These are phyloP conservation scores for Aradophagus sp. DNA, from an alignment of 1,140 invertebrate species.

Conservation along the genomic window DNA sequence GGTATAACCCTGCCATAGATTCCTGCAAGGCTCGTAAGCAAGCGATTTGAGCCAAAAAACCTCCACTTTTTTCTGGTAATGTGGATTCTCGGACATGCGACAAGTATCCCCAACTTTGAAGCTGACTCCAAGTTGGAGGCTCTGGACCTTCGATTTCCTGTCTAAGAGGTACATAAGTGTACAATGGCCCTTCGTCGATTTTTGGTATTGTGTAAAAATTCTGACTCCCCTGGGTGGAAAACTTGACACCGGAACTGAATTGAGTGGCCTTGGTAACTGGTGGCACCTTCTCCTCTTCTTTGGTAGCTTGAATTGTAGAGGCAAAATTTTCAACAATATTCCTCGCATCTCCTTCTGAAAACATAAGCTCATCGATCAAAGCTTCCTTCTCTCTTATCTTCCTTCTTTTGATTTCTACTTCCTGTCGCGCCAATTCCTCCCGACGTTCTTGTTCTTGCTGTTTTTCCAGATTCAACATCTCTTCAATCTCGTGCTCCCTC, in stretches of 20 bases:
- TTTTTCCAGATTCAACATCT: constrained; percentile 90
- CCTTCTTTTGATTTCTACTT: constrained; percentile 85
- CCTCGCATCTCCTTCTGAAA: constrained; percentile 90
- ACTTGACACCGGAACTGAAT: constrained; percentile 88
- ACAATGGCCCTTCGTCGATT: constrained; percentile 84
- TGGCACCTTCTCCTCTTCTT: constrained; percentile 79
- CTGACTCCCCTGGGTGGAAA: constrained; percentile 77
- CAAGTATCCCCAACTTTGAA: constrained; percentile 83
- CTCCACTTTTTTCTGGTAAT: constrained; percentile 87
- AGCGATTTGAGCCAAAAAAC: constrained; percentile 87
- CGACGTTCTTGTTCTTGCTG: constrained; percentile 80
- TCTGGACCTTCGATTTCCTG: constrained; percentile 83
- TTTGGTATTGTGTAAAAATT: constrained; percentile 81
- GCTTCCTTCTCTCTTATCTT: constrained; percentile 91
- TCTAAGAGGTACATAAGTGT: constrained; percentile 79
- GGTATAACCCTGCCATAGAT: constrained; percentile 89
- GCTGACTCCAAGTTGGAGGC: constrained; percentile 79
- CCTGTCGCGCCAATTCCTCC: constrained; percentile 78
- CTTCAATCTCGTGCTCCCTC: constrained; percentile 88
- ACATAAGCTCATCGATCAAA: constrained; percentile 95
- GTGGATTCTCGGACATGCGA: constrained; percentile 83
- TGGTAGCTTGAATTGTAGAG: constrained; percentile 79
- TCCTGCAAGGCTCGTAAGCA: constrained; percentile 93
- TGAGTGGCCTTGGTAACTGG: constrained; percentile 77
- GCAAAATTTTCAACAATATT: constrained; percentile 91